A percentile compares a stretch with the other conserved stretches of the same genome.
phyloP scores from a whole-genome alignment of 1,140 invertebrate genomes.

The Atta cephalotes region DNA sequence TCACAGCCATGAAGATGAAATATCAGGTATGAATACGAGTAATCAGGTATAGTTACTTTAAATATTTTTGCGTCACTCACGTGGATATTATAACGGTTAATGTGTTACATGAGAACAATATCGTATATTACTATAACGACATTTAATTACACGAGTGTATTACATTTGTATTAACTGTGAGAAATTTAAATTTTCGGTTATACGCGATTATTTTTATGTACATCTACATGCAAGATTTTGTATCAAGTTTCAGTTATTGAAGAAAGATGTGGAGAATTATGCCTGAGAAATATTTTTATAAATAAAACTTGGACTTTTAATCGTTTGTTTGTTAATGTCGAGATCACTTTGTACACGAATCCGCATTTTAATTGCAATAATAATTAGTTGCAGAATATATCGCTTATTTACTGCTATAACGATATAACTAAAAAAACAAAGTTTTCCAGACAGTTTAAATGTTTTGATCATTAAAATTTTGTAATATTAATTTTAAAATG shows the following conservation, averaged over 20 bases:
- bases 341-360: not conserved
- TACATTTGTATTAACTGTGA: not conserved
- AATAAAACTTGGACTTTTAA: slow-evolving; percentile 7
- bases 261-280: not conserved
- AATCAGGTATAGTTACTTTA: slow-evolving; percentile 5
- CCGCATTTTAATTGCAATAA: not conserved
- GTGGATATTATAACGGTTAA: not conserved
- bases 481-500: no score
- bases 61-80: not conserved
- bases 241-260: not conserved
- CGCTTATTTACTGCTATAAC: no score
- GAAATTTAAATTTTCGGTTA: not conserved
- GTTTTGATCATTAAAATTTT: no score
- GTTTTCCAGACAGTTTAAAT: no score
- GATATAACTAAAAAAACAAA: no score
- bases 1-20: not conserved
- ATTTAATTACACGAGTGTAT: slow-evolving; percentile 14
- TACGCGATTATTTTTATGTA: not conserved
- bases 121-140: not conserved
- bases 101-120: slow-evolving; percentile 19
- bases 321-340: not conserved
- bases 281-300: slow-evolving; percentile 15
- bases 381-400: slow-evolving; percentile 14
- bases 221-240: not conserved
- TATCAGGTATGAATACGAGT: slow-evolving; percentile 22